Percentiles rank a stretch among this genome's conserved stretches.
phyloP scores from a whole-genome alignment of 2,113 vertebrate species.

The Bombycilla garrulus region DNA sequence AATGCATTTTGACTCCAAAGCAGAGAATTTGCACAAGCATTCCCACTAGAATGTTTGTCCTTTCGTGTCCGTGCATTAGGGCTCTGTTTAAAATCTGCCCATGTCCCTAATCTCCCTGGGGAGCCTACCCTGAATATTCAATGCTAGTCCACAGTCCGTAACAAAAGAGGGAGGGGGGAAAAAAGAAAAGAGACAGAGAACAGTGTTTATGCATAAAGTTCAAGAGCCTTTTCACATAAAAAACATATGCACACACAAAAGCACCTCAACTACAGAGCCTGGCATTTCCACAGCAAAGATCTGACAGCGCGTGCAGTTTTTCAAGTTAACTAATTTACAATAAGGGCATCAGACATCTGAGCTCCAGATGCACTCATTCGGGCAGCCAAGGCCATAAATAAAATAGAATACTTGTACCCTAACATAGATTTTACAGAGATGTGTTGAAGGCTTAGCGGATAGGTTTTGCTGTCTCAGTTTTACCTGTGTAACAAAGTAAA shows the following conservation, averaged over 20 bases:
- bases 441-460: not conserved
- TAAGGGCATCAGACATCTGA: slow-evolving; percentile 13
- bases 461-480: slow-evolving; percentile 15
- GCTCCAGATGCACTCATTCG: slow-evolving; percentile 49
- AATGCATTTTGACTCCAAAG: slow-evolving; percentile 24
- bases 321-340: slow-evolving; percentile 1
- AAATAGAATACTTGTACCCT: not conserved
- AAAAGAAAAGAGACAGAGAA: not conserved
- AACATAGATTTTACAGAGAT: not conserved
- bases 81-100: slow-evolving; percentile 46
- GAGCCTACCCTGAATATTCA: slow-evolving; percentile 58
- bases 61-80: slow-evolving; percentile 33
- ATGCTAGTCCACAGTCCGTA: not conserved
- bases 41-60: slow-evolving; percentile 30
- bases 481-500: slow-evolving; percentile 14
- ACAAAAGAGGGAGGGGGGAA: not conserved
- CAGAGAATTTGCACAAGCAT: slow-evolving; percentile 29
- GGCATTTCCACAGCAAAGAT: slow-evolving; percentile 24
- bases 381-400: slow-evolving; percentile 16
- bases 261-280: not conserved
- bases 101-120: slow-evolving; percentile 45
- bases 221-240: not conserved
- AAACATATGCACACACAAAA: not conserved
- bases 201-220: slow-evolving; percentile 6
- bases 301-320: not conserved